Conservation (phyloP, 2,888 invertebrate species). For the Branchipolynoe longqiensis region DNA sequence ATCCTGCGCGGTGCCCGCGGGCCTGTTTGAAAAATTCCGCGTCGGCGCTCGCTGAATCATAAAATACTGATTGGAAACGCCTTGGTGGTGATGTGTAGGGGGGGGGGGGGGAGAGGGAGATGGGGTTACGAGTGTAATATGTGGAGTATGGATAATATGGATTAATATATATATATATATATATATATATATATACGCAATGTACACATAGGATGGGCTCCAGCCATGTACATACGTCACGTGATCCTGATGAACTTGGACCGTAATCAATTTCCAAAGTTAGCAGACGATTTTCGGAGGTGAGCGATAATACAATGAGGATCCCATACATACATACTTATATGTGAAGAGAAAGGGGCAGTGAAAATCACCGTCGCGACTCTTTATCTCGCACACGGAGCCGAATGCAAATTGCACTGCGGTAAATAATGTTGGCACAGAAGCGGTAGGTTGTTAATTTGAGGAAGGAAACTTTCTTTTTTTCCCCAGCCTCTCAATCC, state of each 20-base stretch:
- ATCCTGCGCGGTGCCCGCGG: constrained; percentile 42
- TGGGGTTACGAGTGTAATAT: too few relatives aligned
- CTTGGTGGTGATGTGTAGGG: background rate
- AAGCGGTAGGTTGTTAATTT: constrained; percentile 18
- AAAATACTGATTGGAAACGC: constrained; percentile 37
- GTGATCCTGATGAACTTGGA: too few relatives aligned
- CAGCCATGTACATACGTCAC: too few relatives aligned
- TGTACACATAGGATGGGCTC: background rate
- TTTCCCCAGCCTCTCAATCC: too few relatives aligned
- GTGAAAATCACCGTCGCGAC: background rate
- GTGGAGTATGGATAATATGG: too few relatives aligned
- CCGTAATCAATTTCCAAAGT: too few relatives aligned
- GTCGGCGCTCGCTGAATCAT: constrained; percentile 42
- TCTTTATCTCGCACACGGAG: background rate
- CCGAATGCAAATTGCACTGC: background rate
- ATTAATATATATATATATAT: too few relatives aligned
- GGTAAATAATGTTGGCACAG: constrained; percentile 1
- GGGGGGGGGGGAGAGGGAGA: background rate
- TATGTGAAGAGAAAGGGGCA: background rate
- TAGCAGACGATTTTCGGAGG: background rate
- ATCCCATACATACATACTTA: background rate
- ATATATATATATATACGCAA: constrained; percentile 36
- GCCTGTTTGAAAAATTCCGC: constrained; percentile 54
- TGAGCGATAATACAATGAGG: background rate
- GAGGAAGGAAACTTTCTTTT: constrained; percentile 26